phyloP scores from a whole-genome alignment of 2,888 invertebrate genomes.

The Maniola hyperantus region DNA sequence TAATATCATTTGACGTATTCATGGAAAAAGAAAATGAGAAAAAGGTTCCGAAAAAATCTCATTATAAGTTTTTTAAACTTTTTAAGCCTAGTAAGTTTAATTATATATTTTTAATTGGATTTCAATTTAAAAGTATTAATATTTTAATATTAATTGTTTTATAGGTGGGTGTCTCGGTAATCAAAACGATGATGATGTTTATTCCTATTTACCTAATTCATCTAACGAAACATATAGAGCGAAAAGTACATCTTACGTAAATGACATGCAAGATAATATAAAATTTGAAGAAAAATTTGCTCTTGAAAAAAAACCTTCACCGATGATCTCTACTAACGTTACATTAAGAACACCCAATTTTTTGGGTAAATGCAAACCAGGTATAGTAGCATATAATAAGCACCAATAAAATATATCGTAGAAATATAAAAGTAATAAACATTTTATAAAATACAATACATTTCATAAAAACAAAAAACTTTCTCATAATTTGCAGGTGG shows the following conservation, averaged over 20 bases:
- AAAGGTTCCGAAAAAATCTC: conserved; percentile 48
- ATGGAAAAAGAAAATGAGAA: conserved; percentile 57
- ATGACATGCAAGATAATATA: conserved; percentile 21
- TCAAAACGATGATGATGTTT: conserved; percentile 54
- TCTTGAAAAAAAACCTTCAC: conserved; percentile 46
- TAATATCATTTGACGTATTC: conserved; percentile 66
- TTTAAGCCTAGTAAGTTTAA: conserved; percentile 49
- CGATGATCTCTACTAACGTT: conserved; percentile 33
- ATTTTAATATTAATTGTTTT: conserved; percentile 26
- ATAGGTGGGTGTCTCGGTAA: conserved; percentile 59
- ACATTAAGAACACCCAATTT: conserved; percentile 46
- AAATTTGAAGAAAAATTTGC: conserved; percentile 40
- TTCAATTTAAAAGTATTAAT: not conserved
- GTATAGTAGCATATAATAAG: conserved; percentile 44
- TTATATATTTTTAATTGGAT: not conserved
- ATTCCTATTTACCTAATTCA: conserved; percentile 50
- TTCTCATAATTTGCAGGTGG: conserved; percentile 55
- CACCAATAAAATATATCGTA: not conserved
- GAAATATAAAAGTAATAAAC: not conserved
- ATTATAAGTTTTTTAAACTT: conserved; percentile 52
- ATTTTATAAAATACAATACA: not conserved
- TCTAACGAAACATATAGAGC: conserved; percentile 36
- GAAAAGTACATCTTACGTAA: conserved; percentile 44
- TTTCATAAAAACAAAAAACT: not conserved
- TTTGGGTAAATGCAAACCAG: conserved; percentile 72